These are phyloP conservation scores for Drosophila nr. fundita DNA, from an alignment of 2,888 invertebrate species.

Conservation along the genomic window DNA sequence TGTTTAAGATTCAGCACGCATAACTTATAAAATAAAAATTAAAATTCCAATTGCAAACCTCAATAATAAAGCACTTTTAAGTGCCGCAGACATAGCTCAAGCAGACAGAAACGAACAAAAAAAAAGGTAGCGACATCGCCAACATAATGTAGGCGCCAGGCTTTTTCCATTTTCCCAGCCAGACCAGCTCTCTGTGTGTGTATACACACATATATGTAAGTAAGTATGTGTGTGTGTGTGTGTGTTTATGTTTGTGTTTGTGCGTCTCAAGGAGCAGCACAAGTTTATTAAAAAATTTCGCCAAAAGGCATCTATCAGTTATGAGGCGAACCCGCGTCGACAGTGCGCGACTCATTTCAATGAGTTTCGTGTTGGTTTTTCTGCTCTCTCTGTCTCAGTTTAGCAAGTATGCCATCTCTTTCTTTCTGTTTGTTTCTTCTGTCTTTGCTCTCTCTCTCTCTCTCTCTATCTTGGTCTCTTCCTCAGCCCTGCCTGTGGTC, in stretches of 20 bases:
- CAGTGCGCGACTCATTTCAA: slow-evolving; percentile 74
- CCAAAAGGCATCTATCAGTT: slow-evolving; percentile 77
- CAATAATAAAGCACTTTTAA: slow-evolving; percentile 77
- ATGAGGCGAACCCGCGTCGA: slow-evolving; percentile 57
- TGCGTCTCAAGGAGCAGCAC: slow-evolving; percentile 33
- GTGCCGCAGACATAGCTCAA: slow-evolving; percentile 44
- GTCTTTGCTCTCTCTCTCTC: neutral
- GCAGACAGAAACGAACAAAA: slow-evolving; percentile 8
- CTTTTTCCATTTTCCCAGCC: slow-evolving; percentile 27
- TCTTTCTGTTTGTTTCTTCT: slow-evolving; percentile 5
- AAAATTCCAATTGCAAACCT: slow-evolving; percentile 77
- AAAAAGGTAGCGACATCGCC: slow-evolving; percentile 26
- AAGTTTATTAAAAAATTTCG: slow-evolving; percentile 75
- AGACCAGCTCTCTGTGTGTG: slow-evolving; percentile 20
- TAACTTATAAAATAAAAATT: slow-evolving; percentile 79
- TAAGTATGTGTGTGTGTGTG: slow-evolving; percentile 10
- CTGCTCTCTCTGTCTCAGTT: slow-evolving; percentile 6
- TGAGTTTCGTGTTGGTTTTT: slow-evolving; percentile 59
- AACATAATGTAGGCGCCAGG: slow-evolving; percentile 32
- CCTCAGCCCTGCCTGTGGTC: slow-evolving; percentile 24
- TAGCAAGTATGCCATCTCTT: neutral
- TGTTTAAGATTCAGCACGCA: slow-evolving; percentile 74
- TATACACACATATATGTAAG: slow-evolving; percentile 3
- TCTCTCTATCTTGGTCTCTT: slow-evolving; percentile 5
- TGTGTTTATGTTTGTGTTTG: slow-evolving; percentile 16